Percentiles rank a stretch among this genome's conserved stretches.
phyloP scores from a whole-genome alignment of 2,888 invertebrate genomes.

The Atrina japonica region DNA sequence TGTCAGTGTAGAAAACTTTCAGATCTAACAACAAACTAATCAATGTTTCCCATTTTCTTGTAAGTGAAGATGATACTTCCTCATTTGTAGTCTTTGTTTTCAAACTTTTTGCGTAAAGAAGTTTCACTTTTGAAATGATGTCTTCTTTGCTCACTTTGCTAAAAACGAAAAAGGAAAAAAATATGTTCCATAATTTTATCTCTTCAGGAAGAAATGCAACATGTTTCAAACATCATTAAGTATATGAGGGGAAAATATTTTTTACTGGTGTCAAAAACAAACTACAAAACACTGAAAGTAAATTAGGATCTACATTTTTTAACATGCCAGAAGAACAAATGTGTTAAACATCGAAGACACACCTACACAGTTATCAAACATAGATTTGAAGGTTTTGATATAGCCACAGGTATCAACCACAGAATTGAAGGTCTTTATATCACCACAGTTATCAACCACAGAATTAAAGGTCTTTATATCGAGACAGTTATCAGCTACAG shows the following conservation, averaged over 20 bases:
- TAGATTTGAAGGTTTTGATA: no score
- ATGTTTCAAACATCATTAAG: background rate
- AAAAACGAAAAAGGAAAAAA: conserved; percentile 23
- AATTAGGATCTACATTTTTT: no score
- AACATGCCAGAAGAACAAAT: no score
- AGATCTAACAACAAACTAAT: conserved; percentile 1
- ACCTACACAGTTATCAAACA: no score
- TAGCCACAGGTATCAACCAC: no score
- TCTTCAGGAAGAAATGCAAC: no score
- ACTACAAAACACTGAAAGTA: background rate
- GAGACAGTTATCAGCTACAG: no score
- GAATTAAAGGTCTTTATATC: no score
- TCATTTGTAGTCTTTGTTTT: background rate
- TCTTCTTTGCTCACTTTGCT: conserved; percentile 29
- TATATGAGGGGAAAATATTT: background rate
- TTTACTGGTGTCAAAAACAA: background rate
- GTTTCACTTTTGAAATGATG: conserved; percentile 37
- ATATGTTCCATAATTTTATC: background rate
- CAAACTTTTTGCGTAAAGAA: conserved; percentile 47
- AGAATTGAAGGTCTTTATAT: no score
- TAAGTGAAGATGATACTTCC: background rate
- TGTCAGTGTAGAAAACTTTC: conserved; percentile 1
- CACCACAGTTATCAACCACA: no score
- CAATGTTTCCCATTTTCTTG: conserved; percentile 5
- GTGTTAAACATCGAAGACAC: no score